phyloP scores from a whole-genome alignment of 1,140 invertebrate species.

The Callitettix versicolor region DNA sequence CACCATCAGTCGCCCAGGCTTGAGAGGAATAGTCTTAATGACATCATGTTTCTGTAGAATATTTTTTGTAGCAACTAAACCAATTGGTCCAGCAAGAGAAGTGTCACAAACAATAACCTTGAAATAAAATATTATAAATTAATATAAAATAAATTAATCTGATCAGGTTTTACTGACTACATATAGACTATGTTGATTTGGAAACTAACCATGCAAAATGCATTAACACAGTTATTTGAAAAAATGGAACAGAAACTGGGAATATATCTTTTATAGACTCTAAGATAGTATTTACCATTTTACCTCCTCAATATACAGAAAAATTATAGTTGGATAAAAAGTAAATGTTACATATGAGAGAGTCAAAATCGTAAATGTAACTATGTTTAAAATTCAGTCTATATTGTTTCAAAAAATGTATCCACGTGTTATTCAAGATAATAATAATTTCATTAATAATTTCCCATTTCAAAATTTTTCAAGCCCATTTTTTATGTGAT shows the following conservation, averaged over 20 bases:
- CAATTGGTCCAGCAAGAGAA: slow-evolving; percentile 74
- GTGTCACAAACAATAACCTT: slow-evolving; percentile 87
- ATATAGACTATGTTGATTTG: background rate
- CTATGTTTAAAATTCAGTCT: too few relatives aligned
- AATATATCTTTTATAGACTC: background rate
- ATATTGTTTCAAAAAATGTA: too few relatives aligned
- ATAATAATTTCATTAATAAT: too few relatives aligned
- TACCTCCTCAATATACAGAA: too few relatives aligned
- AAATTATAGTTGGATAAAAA: too few relatives aligned
- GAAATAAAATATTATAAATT: too few relatives aligned
- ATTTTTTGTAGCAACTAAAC: slow-evolving; percentile 72
- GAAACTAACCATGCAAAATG: background rate
- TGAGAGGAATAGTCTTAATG: slow-evolving; percentile 65
- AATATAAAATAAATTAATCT: background rate
- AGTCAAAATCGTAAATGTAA: too few relatives aligned
- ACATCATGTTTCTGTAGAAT: slow-evolving; percentile 70
- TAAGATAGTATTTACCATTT: background rate
- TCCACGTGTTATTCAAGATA: too few relatives aligned
- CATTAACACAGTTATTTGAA: background rate
- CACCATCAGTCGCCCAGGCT: slow-evolving; percentile 48
- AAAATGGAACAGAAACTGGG: background rate
- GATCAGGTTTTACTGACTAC: background rate
- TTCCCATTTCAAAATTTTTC: too few relatives aligned
- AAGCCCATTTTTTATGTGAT: too few relatives aligned
- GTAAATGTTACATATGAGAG: too few relatives aligned